Evolutionary conservation across 92 coral and sea anemone species (phyloP), one percentile per base, ranked within the genome.

Genomic region (Epizoanthus ramosus): DNA sequence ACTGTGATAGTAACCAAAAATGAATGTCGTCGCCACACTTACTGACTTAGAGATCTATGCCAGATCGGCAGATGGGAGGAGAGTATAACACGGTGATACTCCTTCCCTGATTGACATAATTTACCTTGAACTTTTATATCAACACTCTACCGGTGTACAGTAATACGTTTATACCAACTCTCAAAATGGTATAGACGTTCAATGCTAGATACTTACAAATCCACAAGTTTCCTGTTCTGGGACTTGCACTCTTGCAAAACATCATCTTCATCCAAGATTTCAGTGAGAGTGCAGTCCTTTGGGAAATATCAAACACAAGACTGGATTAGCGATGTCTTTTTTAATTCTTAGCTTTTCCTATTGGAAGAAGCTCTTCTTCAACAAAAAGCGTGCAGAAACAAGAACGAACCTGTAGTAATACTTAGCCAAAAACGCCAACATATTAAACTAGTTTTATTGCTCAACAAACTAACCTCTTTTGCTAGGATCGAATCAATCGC

Each of bases 171-270:
- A 35, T 2, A 71, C 59, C 47, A 19, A 37, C 52, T 59, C 31
- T 56, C 47, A 72, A 45, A 43, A 53, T 57, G 71, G 52, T 22
- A 50, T 57, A 37, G 1, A 64, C 1, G 25, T 10, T 33, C 35
- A 24, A 28, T 23, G 39, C 74, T 69, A 21, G 17, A 13, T 75
- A 97, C 99, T 97, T 83, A 97, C 99, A 94, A 97, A 75, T 97
- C 98, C 8, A 97, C 85, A 83, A 97, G 90, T 73, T 97, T 97
- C 76, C 99, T 88, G 85, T 97, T 97, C 71, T 97, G 99, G n/a
- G 99, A 97, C 89, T 97, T 97, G 71, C 98, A 94, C 73, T 97
- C 99, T 84, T 97, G 99, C n/a, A 97, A 82, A 18, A 97, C 99
- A 54, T 97, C 99, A 68, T 97, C 99, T 71, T 97, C 99, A 64